A percentile compares a stretch with the other conserved stretches of the same genome.
Evolutionary conservation across 1,140 invertebrate species (phyloP).

Genomic region (Lasioglossum baleicum): DNA sequence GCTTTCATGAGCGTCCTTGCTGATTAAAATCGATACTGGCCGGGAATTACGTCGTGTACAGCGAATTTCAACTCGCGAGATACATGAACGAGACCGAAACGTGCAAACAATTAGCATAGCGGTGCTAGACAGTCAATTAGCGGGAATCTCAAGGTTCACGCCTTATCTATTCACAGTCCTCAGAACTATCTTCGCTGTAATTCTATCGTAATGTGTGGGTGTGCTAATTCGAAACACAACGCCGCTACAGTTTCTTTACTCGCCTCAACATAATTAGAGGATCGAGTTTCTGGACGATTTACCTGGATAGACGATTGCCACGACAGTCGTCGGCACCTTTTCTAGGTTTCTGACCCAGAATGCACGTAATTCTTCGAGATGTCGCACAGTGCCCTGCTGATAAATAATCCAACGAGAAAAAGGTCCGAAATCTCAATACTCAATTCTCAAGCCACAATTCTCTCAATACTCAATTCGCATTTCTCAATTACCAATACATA

Average conservation of each 20-base stretch:
- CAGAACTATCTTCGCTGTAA: background rate
- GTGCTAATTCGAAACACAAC: background rate
- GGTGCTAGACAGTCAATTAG: slow-evolving; percentile 52
- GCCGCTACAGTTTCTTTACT: background rate
- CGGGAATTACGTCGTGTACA: background rate
- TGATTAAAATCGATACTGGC: slow-evolving; percentile 45
- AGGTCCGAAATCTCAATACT: no score
- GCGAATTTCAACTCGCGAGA: slow-evolving; percentile 17
- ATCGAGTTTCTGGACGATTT: background rate
- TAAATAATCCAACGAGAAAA: no score
- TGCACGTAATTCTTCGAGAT: no score
- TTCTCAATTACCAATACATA: no score
- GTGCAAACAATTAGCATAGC: slow-evolving; percentile 47
- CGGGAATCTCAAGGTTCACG: slow-evolving; percentile 43
- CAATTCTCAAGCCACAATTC: no score
- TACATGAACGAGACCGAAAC: slow-evolving; percentile 37
- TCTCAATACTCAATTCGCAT: no score
- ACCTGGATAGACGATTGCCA: background rate
- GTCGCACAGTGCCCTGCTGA: no score
- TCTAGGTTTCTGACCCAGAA: background rate
- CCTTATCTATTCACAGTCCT: slow-evolving; percentile 32
- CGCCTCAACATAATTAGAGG: background rate
- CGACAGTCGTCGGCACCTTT: background rate
- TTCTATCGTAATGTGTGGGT: background rate
- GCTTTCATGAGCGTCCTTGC: background rate